Percentiles rank a stretch among this genome's conserved stretches.
Evolutionary conservation across 2,113 vertebrate species (phyloP).

Genomic region (Cinclus mexicanus): DNA sequence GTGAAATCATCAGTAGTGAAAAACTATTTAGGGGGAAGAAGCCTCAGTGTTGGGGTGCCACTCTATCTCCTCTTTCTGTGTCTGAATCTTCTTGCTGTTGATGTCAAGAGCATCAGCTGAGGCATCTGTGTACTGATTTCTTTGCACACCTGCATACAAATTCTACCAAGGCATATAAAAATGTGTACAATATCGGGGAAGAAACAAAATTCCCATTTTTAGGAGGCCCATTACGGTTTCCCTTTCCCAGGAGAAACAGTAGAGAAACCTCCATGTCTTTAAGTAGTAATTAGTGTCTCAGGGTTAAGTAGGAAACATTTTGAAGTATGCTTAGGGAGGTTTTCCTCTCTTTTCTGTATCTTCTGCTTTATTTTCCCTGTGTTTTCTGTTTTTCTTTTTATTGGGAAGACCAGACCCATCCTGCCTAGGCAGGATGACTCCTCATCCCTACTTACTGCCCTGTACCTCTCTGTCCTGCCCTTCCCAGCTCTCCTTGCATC

Average conservation of each 20-base stretch:
- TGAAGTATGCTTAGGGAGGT: not conserved
- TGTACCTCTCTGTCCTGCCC: not conserved
- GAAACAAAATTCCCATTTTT: not conserved
- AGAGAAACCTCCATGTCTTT: not conserved
- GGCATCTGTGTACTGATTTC: not conserved
- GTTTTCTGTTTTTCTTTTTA: not conserved
- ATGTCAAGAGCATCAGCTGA: not conserved
- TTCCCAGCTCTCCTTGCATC: not conserved
- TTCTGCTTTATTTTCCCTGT: not conserved
- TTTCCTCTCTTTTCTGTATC: not conserved
- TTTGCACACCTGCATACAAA: not conserved
- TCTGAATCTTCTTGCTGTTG: not conserved
- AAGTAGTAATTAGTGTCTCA: not conserved
- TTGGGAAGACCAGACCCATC: not conserved
- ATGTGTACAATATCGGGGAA: not conserved
- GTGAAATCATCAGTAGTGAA: not conserved
- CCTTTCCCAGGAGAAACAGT: not conserved
- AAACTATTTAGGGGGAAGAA: not conserved
- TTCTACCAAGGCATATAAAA: not conserved
- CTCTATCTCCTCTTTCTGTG: not conserved
- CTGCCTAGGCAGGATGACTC: not conserved
- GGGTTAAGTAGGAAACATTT: not conserved
- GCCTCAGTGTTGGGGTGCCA: not conserved
- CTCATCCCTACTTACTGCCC: not conserved
- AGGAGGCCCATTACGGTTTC: not conserved